phyloP scores from a whole-genome alignment of 1,140 invertebrate species.

The Lepeophtheirus salmonis region DNA sequence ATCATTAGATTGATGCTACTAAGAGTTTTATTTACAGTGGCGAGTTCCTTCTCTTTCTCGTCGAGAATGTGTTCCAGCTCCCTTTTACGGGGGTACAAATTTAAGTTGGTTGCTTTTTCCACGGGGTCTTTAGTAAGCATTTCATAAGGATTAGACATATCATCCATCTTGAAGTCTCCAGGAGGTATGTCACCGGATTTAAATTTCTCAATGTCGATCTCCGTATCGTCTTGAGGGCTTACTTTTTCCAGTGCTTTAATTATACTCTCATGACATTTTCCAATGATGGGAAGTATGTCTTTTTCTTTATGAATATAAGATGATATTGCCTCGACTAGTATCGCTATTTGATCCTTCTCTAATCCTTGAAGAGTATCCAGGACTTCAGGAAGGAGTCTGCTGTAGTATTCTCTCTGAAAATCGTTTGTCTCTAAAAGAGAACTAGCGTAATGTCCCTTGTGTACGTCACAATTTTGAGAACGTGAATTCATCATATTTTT shows the following conservation, averaged over 20 bases:
- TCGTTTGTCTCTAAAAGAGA: slow-evolving; percentile 7
- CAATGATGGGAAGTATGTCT: slow-evolving; percentile 1
- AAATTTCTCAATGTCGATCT: slow-evolving; percentile 8
- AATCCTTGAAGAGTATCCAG: not conserved
- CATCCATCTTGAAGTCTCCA: slow-evolving; percentile 11
- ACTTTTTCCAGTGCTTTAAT: not conserved
- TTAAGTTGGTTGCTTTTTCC: slow-evolving; percentile 6
- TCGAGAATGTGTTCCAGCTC: slow-evolving; percentile 6
- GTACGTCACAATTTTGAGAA: not conserved
- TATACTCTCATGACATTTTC: not conserved
- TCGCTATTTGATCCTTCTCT: not conserved
- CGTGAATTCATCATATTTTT: not conserved
- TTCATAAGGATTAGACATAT: slow-evolving; percentile 6
- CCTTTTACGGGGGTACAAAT: slow-evolving; percentile 8
- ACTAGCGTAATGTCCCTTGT: not conserved
- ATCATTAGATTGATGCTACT: not conserved
- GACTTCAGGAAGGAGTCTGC: not conserved
- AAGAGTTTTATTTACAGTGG: not conserved
- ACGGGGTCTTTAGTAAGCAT: not conserved
- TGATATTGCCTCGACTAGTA: not conserved
- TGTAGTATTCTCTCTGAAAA: not conserved
- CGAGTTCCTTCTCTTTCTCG: not conserved
- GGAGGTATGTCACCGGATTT: slow-evolving; percentile 10
- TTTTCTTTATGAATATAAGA: not conserved
- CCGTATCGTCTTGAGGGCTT: slow-evolving; percentile 1